Evolutionary conservation across 2,797 vertebrate species (phyloP).

Genomic region (Furcifer pardalis): DNA sequence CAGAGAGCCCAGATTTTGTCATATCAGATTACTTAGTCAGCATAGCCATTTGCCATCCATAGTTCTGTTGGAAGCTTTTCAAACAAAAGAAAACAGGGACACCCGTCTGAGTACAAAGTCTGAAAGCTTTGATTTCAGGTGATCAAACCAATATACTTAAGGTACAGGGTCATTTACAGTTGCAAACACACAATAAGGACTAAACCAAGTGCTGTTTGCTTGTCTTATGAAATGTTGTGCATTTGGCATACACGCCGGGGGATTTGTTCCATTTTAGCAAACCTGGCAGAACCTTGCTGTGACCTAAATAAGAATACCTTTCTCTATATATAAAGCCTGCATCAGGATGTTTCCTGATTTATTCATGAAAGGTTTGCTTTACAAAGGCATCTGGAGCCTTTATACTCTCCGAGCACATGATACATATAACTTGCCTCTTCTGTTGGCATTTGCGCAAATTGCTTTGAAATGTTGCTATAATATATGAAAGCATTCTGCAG

Average conservation of each 20-base stretch:
- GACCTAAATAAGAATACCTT: constrained; percentile 85
- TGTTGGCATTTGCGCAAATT: constrained; percentile 81
- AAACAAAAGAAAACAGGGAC: constrained; percentile 25
- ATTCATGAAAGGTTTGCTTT: constrained; percentile 84
- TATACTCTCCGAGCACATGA: constrained; percentile 81
- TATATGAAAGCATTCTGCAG: constrained; percentile 66
- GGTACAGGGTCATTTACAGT: constrained; percentile 64
- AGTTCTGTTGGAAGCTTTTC: neutral
- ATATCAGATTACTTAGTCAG: neutral
- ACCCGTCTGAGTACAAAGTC: constrained; percentile 47
- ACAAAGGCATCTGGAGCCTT: constrained; percentile 80
- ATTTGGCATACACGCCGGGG: constrained; percentile 72
- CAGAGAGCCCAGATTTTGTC: neutral
- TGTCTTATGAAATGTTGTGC: constrained; percentile 72
- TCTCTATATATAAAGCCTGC: constrained; percentile 83
- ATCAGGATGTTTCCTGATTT: constrained; percentile 85
- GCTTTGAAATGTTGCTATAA: constrained; percentile 78
- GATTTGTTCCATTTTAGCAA: constrained; percentile 82
- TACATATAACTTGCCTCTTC: constrained; percentile 74
- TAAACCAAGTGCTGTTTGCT: constrained; percentile 69
- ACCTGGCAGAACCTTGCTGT: constrained; percentile 81
- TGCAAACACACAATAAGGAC: constrained; percentile 49
- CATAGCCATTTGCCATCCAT: neutral
- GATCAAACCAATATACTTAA: constrained; percentile 60
- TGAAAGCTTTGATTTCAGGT: constrained; percentile 48